Evolutionary conservation across 2,797 vertebrate species (phyloP).

Genomic region (Sebastes diploproa): DNA sequence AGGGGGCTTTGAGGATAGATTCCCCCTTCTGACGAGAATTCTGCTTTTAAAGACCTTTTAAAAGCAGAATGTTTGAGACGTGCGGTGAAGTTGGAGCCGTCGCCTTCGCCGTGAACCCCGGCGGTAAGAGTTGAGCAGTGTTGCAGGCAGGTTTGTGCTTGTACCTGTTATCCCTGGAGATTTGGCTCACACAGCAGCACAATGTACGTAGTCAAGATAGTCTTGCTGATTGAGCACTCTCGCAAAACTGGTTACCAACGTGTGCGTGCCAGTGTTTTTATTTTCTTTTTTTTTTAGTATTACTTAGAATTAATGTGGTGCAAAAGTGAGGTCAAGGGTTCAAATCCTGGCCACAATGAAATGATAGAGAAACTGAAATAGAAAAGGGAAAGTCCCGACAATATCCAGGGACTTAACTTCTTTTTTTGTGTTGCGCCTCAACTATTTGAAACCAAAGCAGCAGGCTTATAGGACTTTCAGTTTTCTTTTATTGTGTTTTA

Average conservation of each 20-base stretch:
- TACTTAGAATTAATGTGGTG: constrained; percentile 37
- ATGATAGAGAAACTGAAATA: constrained; percentile 54
- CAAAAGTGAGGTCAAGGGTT: constrained; percentile 56
- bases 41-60: constrained; percentile 37
- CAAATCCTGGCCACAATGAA: constrained; percentile 49
- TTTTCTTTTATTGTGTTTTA: constrained; percentile 12
- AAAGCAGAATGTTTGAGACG: constrained; percentile 48
- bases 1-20: constrained; percentile 42
- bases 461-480: constrained; percentile 3
- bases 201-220: constrained; percentile 45
- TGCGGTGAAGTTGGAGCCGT: constrained; percentile 37
- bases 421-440: constrained; percentile 24
- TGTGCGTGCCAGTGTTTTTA: constrained; percentile 12
- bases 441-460: constrained; percentile 24
- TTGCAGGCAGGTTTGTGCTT: constrained; percentile 63
- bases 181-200: constrained; percentile 48
- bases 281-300: constrained; percentile 8
- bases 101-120: constrained; percentile 48
- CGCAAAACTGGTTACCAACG: constrained; percentile 47
- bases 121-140: constrained; percentile 53
- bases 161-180: constrained; percentile 65
- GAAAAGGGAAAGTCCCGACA: constrained; percentile 49
- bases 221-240: constrained; percentile 59
- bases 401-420: constrained; percentile 32
- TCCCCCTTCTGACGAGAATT: constrained; percentile 20